Percentiles rank a stretch among this genome's conserved stretches.
Conservation (phyloP, 92 coral and sea anemone genomes). For the Metridium senile region DNA sequence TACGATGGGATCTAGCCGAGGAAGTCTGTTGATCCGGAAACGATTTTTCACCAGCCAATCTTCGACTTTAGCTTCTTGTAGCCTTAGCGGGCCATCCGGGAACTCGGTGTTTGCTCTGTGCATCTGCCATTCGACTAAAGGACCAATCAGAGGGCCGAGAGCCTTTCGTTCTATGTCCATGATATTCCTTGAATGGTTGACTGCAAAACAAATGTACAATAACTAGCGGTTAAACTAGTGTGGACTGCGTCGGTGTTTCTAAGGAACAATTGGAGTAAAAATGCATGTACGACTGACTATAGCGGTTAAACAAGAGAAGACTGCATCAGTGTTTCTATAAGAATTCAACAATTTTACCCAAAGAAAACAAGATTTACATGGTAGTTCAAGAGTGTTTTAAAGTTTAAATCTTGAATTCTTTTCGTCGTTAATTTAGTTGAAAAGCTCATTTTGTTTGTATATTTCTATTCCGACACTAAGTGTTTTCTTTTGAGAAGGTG, state of each 20-base stretch:
- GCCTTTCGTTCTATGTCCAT: constrained; percentile 25
- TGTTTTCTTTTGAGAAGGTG: no score
- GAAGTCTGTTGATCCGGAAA: constrained; percentile 67
- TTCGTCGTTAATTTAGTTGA: no score
- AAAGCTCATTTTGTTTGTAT: no score
- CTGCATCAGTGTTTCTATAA: no score
- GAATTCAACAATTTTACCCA: no score
- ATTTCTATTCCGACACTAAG: no score
- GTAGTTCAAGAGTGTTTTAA: no score
- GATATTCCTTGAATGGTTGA: not conserved
- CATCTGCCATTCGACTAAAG: constrained; percentile 71
- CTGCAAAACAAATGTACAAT: not conserved
- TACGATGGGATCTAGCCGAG: constrained; percentile 76
- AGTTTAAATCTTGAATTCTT: no score
- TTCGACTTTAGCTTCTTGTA: constrained; percentile 61
- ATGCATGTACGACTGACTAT: no score
- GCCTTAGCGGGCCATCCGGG: constrained; percentile 55
- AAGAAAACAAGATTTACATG: no score
- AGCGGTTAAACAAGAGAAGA: no score
- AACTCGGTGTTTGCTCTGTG: constrained; percentile 48
- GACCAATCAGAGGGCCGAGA: constrained; percentile 30
- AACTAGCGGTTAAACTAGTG: constrained; percentile 15
- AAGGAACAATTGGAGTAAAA: not conserved
- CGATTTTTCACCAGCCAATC: constrained; percentile 85
- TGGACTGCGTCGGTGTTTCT: not conserved